phyloP scores from a whole-genome alignment of 2,888 invertebrate species.

The Amaurobius ferox region DNA sequence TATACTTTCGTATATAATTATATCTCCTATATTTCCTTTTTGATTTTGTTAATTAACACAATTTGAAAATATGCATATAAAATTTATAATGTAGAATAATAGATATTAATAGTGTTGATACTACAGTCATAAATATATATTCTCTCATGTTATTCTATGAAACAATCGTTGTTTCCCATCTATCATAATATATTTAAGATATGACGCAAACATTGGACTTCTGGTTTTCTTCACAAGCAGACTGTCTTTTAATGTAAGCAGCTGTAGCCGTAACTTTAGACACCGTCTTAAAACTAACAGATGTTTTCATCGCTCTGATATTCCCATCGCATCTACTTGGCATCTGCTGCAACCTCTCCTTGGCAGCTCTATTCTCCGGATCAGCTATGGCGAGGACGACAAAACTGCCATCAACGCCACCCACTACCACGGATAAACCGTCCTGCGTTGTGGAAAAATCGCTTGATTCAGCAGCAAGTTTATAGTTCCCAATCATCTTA shows the following conservation, averaged over 20 bases:
- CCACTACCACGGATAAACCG: slow-evolving; percentile 84
- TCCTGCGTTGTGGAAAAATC: slow-evolving; percentile 90
- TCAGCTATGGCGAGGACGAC: slow-evolving; percentile 91
- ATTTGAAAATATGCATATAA: too few species aligned
- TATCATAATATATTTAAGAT: too few species aligned
- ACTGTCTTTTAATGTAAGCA: slow-evolving; percentile 48
- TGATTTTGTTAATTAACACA: too few species aligned
- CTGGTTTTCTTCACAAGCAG: slow-evolving; percentile 58
- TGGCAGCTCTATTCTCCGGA: slow-evolving; percentile 83
- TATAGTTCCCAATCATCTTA: slow-evolving; percentile 93
- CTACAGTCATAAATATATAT: too few species aligned
- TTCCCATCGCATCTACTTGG: slow-evolving; percentile 83
- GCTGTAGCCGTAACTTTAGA: slow-evolving; percentile 71
- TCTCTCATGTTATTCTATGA: too few species aligned
- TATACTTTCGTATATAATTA: too few species aligned
- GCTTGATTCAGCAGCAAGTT: slow-evolving; percentile 90
- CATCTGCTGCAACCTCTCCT: slow-evolving; percentile 82
- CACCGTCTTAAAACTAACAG: slow-evolving; percentile 72
- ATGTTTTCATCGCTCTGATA: slow-evolving; percentile 21
- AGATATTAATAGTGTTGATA: too few species aligned
- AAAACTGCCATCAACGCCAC: slow-evolving; percentile 95
- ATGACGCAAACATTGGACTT: slow-evolving; percentile 39
- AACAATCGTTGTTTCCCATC: too few species aligned
- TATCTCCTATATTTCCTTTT: too few species aligned
- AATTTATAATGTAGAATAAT: too few species aligned